Evolutionary conservation across 2,888 invertebrate genomes (phyloP).

Genomic region (Drosophila bunnanda): DNA sequence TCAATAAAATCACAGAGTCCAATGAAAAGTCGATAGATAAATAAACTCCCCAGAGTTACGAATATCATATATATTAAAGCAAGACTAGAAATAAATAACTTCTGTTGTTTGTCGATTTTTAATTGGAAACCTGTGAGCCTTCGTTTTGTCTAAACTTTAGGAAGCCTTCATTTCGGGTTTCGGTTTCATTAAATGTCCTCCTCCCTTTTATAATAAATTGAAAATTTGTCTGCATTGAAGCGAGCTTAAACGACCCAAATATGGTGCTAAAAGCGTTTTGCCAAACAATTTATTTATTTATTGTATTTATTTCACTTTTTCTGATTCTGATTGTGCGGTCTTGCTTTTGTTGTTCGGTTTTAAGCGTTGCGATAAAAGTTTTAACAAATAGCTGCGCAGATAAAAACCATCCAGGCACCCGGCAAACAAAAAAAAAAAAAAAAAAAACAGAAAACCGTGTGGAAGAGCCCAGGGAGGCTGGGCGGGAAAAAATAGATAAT

Average conservation of each 20-base stretch:
- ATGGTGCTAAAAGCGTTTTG: slow-evolving; percentile 66
- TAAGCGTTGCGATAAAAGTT: slow-evolving; percentile 76
- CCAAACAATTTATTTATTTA: slow-evolving; percentile 62
- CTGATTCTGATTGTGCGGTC: slow-evolving; percentile 18
- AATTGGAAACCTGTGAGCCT: not conserved
- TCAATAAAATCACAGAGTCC: too few relatives aligned
- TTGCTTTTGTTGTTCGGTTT: slow-evolving; percentile 47
- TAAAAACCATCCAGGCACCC: slow-evolving; percentile 53
- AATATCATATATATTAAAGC: too few relatives aligned
- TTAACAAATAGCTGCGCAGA: slow-evolving; percentile 76
- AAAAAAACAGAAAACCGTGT: slow-evolving; percentile 18
- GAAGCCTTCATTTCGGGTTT: not conserved
- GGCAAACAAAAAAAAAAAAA: slow-evolving; percentile 24
- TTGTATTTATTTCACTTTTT: slow-evolving; percentile 44
- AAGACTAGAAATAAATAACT: not conserved
- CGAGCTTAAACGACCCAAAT: slow-evolving; percentile 50
- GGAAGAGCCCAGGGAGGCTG: slow-evolving; percentile 8
- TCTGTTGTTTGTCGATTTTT: not conserved
- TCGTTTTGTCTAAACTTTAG: not conserved
- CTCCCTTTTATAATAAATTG: slow-evolving; percentile 1
- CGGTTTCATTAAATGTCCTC: not conserved
- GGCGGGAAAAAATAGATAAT: slow-evolving; percentile 57
- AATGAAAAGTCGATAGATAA: not conserved
- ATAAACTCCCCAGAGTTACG: not conserved
- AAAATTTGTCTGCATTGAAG: slow-evolving; percentile 46